Evolutionary conservation across 1,140 invertebrate species (phyloP).

Genomic region (Samia ricini): DNA sequence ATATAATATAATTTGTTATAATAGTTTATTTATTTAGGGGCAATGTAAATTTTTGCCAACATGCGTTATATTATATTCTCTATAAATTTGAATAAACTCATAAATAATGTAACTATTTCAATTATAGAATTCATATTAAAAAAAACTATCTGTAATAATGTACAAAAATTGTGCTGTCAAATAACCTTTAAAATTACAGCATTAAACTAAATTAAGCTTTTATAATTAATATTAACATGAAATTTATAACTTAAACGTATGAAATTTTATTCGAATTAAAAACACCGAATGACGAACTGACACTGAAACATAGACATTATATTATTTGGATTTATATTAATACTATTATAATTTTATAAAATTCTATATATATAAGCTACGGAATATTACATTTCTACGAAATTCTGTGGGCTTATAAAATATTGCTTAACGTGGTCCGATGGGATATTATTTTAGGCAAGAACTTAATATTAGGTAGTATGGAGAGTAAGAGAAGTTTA

Average conservation of each 20-base stretch:
- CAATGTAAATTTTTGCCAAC: too few relatives aligned
- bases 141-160: too few relatives aligned
- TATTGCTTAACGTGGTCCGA: constrained; percentile 75
- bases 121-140: too few relatives aligned
- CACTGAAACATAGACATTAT: neutral
- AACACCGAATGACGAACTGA: neutral
- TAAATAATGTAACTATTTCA: too few relatives aligned
- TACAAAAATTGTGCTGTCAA: too few relatives aligned
- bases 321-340: too few relatives aligned
- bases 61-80: too few relatives aligned
- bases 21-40: too few relatives aligned
- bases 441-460: constrained; percentile 61
- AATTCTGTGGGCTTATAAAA: constrained; percentile 60
- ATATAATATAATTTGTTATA: too few relatives aligned
- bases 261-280: neutral
- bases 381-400: constrained; percentile 51
- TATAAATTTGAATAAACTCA: too few relatives aligned
- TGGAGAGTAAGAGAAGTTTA: neutral
- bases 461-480: constrained; percentile 42
- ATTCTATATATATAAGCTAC: constrained; percentile 60
- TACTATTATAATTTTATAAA: constrained; percentile 45
- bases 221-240: neutral
- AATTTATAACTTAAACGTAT: neutral
- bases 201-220: too few relatives aligned
- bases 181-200: too few relatives aligned